Evolutionary conservation across 2,797 vertebrate genomes (phyloP).

Genomic region (Gymnopithys bicolor): DNA sequence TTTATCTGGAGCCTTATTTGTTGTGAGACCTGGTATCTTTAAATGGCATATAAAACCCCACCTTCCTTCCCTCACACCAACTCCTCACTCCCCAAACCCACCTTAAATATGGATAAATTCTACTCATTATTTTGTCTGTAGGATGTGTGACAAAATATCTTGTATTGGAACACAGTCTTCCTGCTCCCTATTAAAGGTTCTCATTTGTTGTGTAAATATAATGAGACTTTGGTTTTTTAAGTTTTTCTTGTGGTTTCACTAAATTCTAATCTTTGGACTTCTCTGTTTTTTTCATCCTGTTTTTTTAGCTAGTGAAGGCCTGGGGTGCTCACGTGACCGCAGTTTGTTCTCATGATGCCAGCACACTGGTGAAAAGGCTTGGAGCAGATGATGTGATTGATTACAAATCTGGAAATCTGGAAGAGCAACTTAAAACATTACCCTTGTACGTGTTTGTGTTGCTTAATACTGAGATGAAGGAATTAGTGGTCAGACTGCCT

Average conservation of each 20-base stretch:
- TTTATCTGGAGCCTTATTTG: neutral
- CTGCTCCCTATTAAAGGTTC: neutral
- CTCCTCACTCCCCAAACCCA: neutral
- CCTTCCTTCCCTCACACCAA: neutral
- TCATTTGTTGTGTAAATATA: neutral
- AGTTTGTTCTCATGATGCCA: slow-evolving; percentile 91
- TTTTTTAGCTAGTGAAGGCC: slow-evolving; percentile 87
- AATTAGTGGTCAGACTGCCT: neutral
- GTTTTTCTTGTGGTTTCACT: neutral
- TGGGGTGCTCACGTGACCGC: slow-evolving; percentile 94
- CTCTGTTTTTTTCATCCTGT: neutral
- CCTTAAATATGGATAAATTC: neutral
- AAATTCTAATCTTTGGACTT: neutral
- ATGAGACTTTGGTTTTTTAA: neutral
- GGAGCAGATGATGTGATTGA: slow-evolving; percentile 90
- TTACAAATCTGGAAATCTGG: slow-evolving; percentile 84
- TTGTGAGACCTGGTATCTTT: neutral
- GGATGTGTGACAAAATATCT: neutral
- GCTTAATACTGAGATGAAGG: neutral
- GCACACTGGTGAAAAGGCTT: slow-evolving; percentile 83
- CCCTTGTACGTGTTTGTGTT: slow-evolving; percentile 80
- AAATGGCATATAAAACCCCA: neutral
- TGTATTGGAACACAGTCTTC: neutral
- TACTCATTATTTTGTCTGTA: neutral
- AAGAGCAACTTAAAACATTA: slow-evolving; percentile 80